Base-by-base conservation (phyloP, 2,113 vertebrate species). In the Centrocercus urophasianus region DNA sequence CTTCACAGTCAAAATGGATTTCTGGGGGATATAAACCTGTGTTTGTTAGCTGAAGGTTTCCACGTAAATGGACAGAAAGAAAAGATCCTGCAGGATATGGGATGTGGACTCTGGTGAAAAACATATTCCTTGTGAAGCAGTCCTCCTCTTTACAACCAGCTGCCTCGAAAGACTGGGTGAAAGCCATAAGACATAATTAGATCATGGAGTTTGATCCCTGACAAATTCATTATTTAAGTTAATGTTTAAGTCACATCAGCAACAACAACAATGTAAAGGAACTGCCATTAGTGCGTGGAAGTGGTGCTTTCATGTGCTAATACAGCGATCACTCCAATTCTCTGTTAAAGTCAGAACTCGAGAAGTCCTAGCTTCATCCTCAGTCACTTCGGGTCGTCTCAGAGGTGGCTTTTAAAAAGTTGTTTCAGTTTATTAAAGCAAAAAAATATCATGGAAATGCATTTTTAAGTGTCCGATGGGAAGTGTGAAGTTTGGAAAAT, bases 221-320 rank as follows among this genome's bases (percentile, higher is more conserved):
- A 92, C 86, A 93, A 91, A 88, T 94, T 95, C 82, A 93, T 96
- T 94, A 95, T 97, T 96, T 92, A 94, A 95, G 92, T 96, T 92
- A 90, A 84, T 8, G 80, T 93, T 95, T 89, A 96, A 96, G 90
- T 96, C 94, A 77, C 47, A 70, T 95, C 74, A 86, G 79, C 91
- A 96, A 92, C 63, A 90, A 90, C 91, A 95, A 86, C 92, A 95
- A 73, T 78, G 76, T 92, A 94, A 95, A 95, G 93, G 66, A 93
- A 32, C 91, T 95, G 93, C 93, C 80, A 79, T 96, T 96, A 96
- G 78, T 18, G 66, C 25, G 6, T 64, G 80, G 66, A 88, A 81
- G 70, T 81, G 89, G 70, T 83, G 73, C 94, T 96, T 96, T 96
- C 94, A 94, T 94, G 92, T 96, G 96, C 79, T 94, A 93, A 96